phyloP scores from a whole-genome alignment of 2,888 invertebrate genomes.

The Erannis defoliaria region DNA sequence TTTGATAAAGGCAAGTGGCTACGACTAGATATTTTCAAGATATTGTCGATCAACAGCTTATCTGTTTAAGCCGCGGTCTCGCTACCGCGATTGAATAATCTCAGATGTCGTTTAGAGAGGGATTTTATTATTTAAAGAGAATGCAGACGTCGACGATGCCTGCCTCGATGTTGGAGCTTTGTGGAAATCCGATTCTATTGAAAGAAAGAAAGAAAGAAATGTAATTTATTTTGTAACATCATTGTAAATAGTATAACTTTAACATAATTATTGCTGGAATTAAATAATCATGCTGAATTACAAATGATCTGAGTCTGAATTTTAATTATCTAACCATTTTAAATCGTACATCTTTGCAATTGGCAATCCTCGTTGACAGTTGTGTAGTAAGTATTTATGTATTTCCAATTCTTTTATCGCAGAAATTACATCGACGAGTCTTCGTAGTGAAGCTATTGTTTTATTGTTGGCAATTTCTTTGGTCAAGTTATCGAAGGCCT shows the following conservation, averaged over 20 bases:
- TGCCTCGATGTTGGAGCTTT: conserved; percentile 14
- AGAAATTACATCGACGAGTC: background rate
- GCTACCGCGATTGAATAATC: conserved; percentile 22
- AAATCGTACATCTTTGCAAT: background rate
- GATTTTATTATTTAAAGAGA: conserved; percentile 29
- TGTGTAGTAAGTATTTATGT: too few species aligned
- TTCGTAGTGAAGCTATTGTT: background rate
- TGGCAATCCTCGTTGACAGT: too few species aligned
- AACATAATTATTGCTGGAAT: conserved; percentile 15
- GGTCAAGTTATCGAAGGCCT: conserved; percentile 29
- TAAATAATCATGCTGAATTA: conserved; percentile 23
- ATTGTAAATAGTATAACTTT: too few species aligned
- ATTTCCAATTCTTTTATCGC: too few species aligned
- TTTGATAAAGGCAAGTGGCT: conserved; percentile 64
- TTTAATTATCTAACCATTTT: background rate
- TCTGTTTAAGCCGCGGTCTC: conserved; percentile 46
- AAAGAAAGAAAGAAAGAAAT: too few species aligned
- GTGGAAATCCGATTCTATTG: conserved; percentile 24
- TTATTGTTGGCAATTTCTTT: conserved; percentile 15
- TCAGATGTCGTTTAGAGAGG: conserved; percentile 20
- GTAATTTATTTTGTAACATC: too few species aligned
- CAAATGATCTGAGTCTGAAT: conserved; percentile 11
- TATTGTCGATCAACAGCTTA: conserved; percentile 73
- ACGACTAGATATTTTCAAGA: conserved; percentile 60
- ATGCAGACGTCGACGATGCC: conserved; percentile 26